Conservation (phyloP, 2,888 invertebrate species). For the Molorchus minor region DNA sequence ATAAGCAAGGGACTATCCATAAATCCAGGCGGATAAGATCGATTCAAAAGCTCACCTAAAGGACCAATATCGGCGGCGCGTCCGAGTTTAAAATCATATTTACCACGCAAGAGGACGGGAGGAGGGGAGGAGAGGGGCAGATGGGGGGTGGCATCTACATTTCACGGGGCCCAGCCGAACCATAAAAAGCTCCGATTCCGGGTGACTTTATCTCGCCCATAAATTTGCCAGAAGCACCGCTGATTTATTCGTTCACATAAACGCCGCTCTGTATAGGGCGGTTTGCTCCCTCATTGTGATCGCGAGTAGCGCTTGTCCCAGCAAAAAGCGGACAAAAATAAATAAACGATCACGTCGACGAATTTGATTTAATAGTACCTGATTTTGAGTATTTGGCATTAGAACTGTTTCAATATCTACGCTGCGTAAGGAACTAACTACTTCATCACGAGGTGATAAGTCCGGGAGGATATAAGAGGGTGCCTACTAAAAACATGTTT, state of each 20-base stretch:
- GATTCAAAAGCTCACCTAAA: constrained; percentile 56
- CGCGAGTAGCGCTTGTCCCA: constrained; percentile 2
- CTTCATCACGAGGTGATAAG: too few species aligned
- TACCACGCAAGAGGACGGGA: constrained; percentile 46
- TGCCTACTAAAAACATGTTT: too few species aligned
- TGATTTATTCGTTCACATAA: constrained; percentile 65
- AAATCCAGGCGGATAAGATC: constrained; percentile 55
- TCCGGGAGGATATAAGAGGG: too few species aligned
- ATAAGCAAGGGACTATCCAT: constrained; percentile 50
- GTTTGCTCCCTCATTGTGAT: constrained; percentile 7
- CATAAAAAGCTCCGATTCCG: constrained; percentile 64
- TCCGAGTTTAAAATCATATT: constrained; percentile 62
- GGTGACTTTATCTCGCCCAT: constrained; percentile 64
- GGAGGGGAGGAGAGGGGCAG: constrained; percentile 30
- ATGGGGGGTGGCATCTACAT: constrained; percentile 58
- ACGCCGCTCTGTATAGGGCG: constrained; percentile 47
- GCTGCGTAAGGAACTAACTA: too few species aligned
- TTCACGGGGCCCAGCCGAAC: constrained; percentile 60
- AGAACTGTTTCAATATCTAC: too few species aligned
- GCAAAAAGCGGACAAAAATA: constrained; percentile 17
- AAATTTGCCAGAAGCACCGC: constrained; percentile 65
- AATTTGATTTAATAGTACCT: neutral
- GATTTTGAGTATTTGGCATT: too few species aligned
- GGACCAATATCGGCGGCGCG: constrained; percentile 58
- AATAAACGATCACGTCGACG: constrained; percentile 8